These are phyloP conservation scores for Holacanthella duospinosa DNA, from an alignment of 2,888 invertebrate genomes.

Conservation along the genomic window DNA sequence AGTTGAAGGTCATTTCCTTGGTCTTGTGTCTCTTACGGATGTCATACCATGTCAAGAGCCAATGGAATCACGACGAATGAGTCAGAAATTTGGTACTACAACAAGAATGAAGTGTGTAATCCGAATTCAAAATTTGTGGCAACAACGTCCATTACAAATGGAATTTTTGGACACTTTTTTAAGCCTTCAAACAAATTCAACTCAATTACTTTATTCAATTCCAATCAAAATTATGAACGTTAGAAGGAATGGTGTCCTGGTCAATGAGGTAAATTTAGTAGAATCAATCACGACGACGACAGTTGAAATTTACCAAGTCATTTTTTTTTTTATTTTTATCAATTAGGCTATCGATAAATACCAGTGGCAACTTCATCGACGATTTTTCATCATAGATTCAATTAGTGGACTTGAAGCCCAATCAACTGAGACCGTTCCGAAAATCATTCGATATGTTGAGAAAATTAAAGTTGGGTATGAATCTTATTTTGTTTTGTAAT, in stretches of 20 bases:
- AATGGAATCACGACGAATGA: constrained; percentile 18
- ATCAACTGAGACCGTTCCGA: no score
- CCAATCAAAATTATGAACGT: constrained; percentile 50
- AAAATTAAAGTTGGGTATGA: constrained; percentile 24
- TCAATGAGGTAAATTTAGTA: constrained; percentile 39
- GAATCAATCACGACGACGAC: not conserved
- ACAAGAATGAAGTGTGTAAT: constrained; percentile 25
- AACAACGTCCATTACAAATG: constrained; percentile 38
- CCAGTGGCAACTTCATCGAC: constrained; percentile 55
- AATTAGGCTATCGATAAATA: constrained; percentile 42
- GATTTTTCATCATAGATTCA: constrained; percentile 59
- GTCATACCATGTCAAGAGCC: constrained; percentile 32
- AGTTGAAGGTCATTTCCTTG: constrained; percentile 42
- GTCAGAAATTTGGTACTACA: constrained; percentile 31
- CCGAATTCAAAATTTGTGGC: constrained; percentile 26
- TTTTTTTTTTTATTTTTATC: no score
- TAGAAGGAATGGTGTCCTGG: constrained; percentile 42
- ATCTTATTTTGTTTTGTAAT: no score
- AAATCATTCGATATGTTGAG: not conserved
- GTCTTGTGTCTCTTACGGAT: constrained; percentile 39
- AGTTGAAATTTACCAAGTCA: constrained; percentile 14
- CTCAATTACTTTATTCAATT: constrained; percentile 46
- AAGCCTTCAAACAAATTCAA: constrained; percentile 43
- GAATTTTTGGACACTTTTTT: constrained; percentile 50
- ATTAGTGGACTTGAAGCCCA: constrained; percentile 41